Percentiles rank a stretch among this genome's conserved stretches.
Conservation (phyloP, 2,113 vertebrate genomes). For the Cheilinus undulatus region DNA sequence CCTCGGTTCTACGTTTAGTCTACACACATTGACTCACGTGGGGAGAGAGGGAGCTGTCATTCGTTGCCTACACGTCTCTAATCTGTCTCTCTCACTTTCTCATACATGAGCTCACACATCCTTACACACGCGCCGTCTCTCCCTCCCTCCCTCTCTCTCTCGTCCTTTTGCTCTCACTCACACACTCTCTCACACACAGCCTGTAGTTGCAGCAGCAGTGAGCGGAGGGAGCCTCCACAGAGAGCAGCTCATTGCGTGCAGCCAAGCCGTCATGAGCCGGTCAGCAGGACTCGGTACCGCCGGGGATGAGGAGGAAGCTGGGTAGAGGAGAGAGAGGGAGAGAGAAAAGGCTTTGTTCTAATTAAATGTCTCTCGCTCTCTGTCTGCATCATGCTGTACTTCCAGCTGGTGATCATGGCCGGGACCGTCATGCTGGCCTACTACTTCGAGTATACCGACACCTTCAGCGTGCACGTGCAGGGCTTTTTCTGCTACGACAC, state of each 20-base stretch:
- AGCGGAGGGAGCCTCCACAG: conserved; percentile 27
- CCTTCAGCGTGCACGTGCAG: conserved; percentile 94
- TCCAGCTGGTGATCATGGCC: conserved; percentile 99
- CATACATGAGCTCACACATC: conserved; percentile 7
- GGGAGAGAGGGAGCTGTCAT: neutral
- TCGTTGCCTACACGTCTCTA: neutral
- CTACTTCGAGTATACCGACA: conserved; percentile 98
- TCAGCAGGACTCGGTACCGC: conserved; percentile 58
- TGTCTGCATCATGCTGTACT: conserved; percentile 92
- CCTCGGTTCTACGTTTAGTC: neutral
- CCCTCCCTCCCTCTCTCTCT: neutral
- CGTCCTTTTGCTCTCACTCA: neutral
- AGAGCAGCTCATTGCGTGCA: conserved; percentile 41
- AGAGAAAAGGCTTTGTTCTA: conserved; percentile 23
- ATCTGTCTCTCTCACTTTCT: neutral
- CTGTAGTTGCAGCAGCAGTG: conserved; percentile 11
- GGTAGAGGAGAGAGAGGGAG: conserved; percentile 54
- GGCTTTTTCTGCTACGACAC: conserved; percentile 98
- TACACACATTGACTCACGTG: conserved; percentile 1
- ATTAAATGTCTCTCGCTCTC: conserved; percentile 75
- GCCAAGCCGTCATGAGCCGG: conserved; percentile 62
- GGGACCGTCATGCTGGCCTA: conserved; percentile 98
- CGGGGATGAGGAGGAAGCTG: conserved; percentile 70
- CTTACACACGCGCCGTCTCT: neutral
- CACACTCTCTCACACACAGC: conserved; percentile 9